Conservation (phyloP, 2,888 invertebrate genomes). For the Oeneis ivallda region DNA sequence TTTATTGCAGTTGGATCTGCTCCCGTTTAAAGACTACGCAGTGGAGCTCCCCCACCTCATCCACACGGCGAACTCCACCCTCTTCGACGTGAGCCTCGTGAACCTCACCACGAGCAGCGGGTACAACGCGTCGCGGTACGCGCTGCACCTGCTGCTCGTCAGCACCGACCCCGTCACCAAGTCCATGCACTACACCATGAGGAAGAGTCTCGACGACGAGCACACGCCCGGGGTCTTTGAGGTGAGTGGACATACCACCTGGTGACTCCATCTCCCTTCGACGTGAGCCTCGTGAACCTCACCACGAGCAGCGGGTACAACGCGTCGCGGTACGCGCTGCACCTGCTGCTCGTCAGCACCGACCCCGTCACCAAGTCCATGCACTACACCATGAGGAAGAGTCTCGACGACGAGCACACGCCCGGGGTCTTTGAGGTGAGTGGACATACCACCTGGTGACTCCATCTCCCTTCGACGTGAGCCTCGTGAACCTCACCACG, state of each 20-base stretch:
- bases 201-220: slow-evolving; percentile 86
- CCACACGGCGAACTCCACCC: slow-evolving; percentile 85
- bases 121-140: slow-evolving; percentile 82
- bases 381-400: slow-evolving; percentile 71
- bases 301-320: slow-evolving; percentile 68
- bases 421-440: no score
- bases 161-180: slow-evolving; percentile 66
- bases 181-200: slow-evolving; percentile 64
- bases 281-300: slow-evolving; percentile 82
- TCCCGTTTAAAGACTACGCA: slow-evolving; percentile 73
- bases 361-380: slow-evolving; percentile 54
- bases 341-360: slow-evolving; percentile 42
- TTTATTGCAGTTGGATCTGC: slow-evolving; percentile 74
- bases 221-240: slow-evolving; percentile 82
- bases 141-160: slow-evolving; percentile 79
- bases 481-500: slow-evolving; percentile 76
- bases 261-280: slow-evolving; percentile 56
- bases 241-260: no score
- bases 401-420: slow-evolving; percentile 83
- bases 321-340: slow-evolving; percentile 83
- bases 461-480: slow-evolving; percentile 76
- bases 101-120: slow-evolving; percentile 68
- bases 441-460: no score
- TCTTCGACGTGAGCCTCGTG: slow-evolving; percentile 83
- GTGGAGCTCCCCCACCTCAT: slow-evolving; percentile 82